Base-by-base conservation (phyloP, 2,113 vertebrate species). In the Leptocoma aspasia region DNA sequence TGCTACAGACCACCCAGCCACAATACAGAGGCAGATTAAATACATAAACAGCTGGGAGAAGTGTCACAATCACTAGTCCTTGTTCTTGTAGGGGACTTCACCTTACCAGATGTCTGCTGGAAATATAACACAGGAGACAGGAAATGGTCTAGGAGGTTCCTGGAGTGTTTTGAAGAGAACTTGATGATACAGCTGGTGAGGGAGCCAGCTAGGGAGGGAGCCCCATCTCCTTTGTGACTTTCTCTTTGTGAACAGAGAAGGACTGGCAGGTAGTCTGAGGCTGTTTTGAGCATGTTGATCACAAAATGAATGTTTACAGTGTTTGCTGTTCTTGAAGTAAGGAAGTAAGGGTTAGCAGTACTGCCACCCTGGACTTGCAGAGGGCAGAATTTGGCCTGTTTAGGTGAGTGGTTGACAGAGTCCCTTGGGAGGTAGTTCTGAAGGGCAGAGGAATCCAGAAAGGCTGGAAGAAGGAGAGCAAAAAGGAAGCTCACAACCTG, bases 201-300 rank as follows among this genome's bases (percentile, higher is more conserved):
- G 15, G n/a, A 68, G 30, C 13, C 35, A 35, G 22, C 7, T 45
- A 56, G 16, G 33, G 63, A 56, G 59, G 53, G 24, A 20, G 6
- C 42, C 26, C 10, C 41, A 22, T 11, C 73, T 77, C 73, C 17
- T 52, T 42, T 63, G 17, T 63, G 37, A 56, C 16, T 35, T 86
- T 23, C 7, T 49, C 9, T 37, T 79, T 28, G 19, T 30, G 63
- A 73, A 30, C 47, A 53, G 56, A 18, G 39, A 53, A 35, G 66
- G 13, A 5, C 33, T 70, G 7, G 11, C 71, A 52, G 33, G 13
- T 39, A 11, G 3, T 28, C 2, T 0, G 39, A 54, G 35, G 13
- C 39, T 65, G 11, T 20, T 18, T 80, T 80, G 57, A 33, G 42
- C 42, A 15, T 2, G 1, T 39, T 0, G 0, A 5, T 64, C 35